Evolutionary conservation across 1,140 invertebrate genomes (phyloP), one percentile per base, ranked within the genome.

Genomic region (Muscidifurax raptorellus): DNA sequence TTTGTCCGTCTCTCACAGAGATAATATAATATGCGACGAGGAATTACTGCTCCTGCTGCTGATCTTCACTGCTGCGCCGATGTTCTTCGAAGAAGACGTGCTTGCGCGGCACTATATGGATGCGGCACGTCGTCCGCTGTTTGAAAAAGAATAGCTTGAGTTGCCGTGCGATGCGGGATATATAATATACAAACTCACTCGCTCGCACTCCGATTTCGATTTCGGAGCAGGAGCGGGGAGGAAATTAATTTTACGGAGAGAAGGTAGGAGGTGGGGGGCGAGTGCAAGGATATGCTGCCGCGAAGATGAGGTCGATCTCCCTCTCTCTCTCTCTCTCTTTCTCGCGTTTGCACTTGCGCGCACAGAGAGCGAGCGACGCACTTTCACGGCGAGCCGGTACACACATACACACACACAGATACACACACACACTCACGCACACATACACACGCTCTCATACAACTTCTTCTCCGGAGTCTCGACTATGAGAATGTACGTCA

Each of bases 341-440:
- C 15, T 5, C 52, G 18, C 18, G 52, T 59, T 59, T 59, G 52
- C 52, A 59, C 52, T 59, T 59, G 52, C 52, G 52, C 52, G 52
- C 18, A 59, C 52, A 44, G 40, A 47, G 74, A 75, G 25, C 27
- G 75, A 77, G 76, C 22, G 76, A 78, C 27, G 59, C 67, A 71
- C 67, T 32, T 71, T 30, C 30, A 71, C 30, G 30, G 30, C 67
- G 30, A 28, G 30, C 67, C 67, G 67, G 67, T 22, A 71, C 67
- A 71, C 22, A 71, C 30, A 71, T 2, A 27, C 67, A n/a, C 30
- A 71, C 67, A 71, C 30, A 71, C 25, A 28, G 15, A 30, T 7
- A 71, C 30, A 71, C 67, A 71, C 30, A 22, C 22, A 67, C 22
- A 47, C 44, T 12, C 44, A 15, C 44, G 44, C 36, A 5, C 36